phyloP scores from a whole-genome alignment of 2,888 invertebrate genomes.

The Imbricaverruca yamaguchii region DNA sequence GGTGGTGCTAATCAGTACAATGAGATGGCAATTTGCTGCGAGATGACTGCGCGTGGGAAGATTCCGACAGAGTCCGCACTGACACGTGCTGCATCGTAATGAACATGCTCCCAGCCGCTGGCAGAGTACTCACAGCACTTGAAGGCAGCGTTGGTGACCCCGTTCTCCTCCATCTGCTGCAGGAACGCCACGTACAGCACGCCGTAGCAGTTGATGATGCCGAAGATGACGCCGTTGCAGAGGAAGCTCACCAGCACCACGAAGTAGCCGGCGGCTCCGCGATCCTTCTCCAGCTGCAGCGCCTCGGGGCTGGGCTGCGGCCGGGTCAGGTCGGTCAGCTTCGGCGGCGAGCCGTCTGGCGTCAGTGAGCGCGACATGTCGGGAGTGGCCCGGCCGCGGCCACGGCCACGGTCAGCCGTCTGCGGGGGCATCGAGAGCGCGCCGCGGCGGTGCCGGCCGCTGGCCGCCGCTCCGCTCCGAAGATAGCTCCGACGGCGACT shows the following conservation, averaged over 20 bases:
- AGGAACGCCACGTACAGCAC: slow-evolving; percentile 65
- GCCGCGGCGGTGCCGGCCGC: not conserved
- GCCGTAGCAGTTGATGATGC: slow-evolving; percentile 82
- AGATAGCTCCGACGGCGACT: no score
- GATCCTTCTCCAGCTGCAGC: slow-evolving; percentile 43
- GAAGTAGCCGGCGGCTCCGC: slow-evolving; percentile 68
- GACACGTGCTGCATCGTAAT: no score
- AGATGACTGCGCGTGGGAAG: no score
- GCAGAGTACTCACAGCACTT: slow-evolving; percentile 60
- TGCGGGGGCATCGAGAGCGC: not conserved
- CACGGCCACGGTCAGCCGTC: not conserved
- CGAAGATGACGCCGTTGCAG: slow-evolving; percentile 82
- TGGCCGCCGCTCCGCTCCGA: not conserved
- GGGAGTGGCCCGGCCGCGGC: not conserved
- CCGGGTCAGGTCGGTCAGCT: no score
- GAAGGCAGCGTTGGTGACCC: slow-evolving; percentile 62
- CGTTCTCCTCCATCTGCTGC: slow-evolving; percentile 54
- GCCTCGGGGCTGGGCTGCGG: no score
- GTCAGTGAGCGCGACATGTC: not conserved
- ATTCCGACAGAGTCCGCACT: no score
- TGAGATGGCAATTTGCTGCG: no score
- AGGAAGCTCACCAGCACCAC: slow-evolving; percentile 77
- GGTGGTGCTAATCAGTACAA: no score
- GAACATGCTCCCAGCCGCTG: no score
- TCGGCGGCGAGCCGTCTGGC: no score